phyloP scores from a whole-genome alignment of 2,888 invertebrate species.

The Pantelozetes paolii region DNA sequence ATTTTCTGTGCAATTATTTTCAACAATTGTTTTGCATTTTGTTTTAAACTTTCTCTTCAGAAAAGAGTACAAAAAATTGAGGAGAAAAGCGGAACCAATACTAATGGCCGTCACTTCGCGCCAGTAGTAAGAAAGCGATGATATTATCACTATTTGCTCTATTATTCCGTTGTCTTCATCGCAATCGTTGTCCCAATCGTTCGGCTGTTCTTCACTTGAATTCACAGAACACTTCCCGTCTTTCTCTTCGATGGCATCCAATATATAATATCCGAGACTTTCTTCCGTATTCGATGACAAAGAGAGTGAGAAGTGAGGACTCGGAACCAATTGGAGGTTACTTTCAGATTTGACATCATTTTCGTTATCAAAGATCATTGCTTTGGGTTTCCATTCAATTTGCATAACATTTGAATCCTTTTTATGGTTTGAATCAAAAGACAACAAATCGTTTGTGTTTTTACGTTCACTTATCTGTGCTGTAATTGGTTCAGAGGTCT shows the following conservation, averaged over 20 bases:
- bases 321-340: neutral
- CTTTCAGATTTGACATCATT: neutral
- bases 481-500: constrained; percentile 33
- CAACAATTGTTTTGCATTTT: neutral
- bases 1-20: neutral
- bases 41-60: neutral
- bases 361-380: neutral
- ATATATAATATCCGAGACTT: constrained; percentile 39
- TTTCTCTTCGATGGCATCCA: constrained; percentile 6
- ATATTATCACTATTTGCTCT: constrained; percentile 63
- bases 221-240: neutral
- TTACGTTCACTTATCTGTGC: neutral
- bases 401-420: constrained; percentile 13
- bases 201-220: constrained; percentile 13
- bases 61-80: constrained; percentile 60
- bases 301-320: constrained; percentile 3
- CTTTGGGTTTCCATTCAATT: constrained; percentile 40
- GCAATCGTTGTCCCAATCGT: constrained; percentile 45
- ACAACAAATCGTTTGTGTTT: neutral
- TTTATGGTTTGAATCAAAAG: neutral
- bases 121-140: constrained; percentile 76
- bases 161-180: constrained; percentile 55
- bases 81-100: constrained; percentile 65
- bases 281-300: constrained; percentile 2
- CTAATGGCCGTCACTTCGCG: constrained; percentile 74